A percentile compares a stretch with the other conserved stretches of the same genome.
Evolutionary conservation across 2,888 invertebrate species (phyloP).

Genomic region (Trichogramma evanescens): DNA sequence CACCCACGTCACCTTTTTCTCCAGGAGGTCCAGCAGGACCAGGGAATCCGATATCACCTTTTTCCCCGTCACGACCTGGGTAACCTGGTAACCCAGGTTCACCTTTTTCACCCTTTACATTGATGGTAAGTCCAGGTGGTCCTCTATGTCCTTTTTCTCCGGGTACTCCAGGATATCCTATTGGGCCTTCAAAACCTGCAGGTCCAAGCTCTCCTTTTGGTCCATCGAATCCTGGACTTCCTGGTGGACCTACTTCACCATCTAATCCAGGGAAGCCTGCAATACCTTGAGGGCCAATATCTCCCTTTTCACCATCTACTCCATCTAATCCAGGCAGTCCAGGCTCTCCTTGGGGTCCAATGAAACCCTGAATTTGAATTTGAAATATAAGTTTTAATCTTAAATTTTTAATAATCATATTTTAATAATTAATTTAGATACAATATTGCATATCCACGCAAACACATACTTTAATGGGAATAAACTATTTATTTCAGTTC

Average conservation of each 20-base stretch:
- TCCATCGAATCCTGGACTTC: constrained; percentile 53
- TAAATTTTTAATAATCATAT: neutral
- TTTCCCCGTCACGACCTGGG: constrained; percentile 52
- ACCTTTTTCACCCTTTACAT: constrained; percentile 50
- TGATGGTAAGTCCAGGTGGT: constrained; percentile 49
- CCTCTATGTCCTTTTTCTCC: constrained; percentile 56
- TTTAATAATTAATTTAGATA: neutral
- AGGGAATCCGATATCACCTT: constrained; percentile 51
- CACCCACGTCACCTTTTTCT: constrained; percentile 45
- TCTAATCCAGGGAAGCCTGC: constrained; percentile 62
- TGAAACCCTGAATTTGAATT: constrained; percentile 45
- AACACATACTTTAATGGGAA: too few species aligned
- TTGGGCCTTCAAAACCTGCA: constrained; percentile 41
- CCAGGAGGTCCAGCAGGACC: constrained; percentile 45
- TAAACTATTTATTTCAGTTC: too few species aligned
- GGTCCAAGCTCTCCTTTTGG: constrained; percentile 53
- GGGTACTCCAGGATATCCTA: constrained; percentile 55
- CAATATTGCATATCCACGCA: too few species aligned
- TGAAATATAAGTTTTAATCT: neutral
- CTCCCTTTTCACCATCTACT: constrained; percentile 57
- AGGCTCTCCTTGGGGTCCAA: constrained; percentile 54
- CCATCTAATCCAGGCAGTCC: constrained; percentile 60
- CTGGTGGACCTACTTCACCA: constrained; percentile 64
- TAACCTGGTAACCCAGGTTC: constrained; percentile 50
- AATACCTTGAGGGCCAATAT: constrained; percentile 56